Evolutionary conservation across 2,888 invertebrate species (phyloP), one percentile per base, ranked within the genome.

Genomic region (Tachina grossa): DNA sequence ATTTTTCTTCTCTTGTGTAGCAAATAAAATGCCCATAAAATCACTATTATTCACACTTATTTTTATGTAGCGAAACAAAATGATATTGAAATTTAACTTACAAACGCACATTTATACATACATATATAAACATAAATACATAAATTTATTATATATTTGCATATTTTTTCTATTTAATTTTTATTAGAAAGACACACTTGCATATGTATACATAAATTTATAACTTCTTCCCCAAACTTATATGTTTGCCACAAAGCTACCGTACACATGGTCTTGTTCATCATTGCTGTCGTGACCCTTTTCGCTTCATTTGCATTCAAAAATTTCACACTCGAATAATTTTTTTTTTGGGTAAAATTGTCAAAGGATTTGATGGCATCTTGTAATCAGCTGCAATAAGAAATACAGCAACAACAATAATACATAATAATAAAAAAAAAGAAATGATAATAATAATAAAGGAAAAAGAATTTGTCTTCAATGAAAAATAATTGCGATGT

Each of bases 281-380:
- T 39, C 51, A 39, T 43, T 14, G 53, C 14, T 66, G 41, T n/a
- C n/a, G n/a, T 78, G 77, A 79, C 66, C 78, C 59, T 83, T 85
- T 85, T 47, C 79, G 85, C 79, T 76, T 83, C 85, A 83, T 85
- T 85, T 85, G 65, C 66, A 79, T 79, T 79, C 71, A 72, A 76
- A 82, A 85, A 83, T 85, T 85, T 85, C 47, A 83, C 75, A 79
- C 83, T 71, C 72, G 83, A 85, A 66, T 76, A 79, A 83, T 31
- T 83, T 80, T 31, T 83, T 80, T 31, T 83, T 79, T 53, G 78
- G 83, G 71, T 79, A 79, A 53, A 76, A 82, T 82, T 82, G 63
- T 82, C 82, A 82, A 85, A 83, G 85, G 76, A 79, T 79, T 83
- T 83, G 78, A 72, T 83, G 76, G 59, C 75, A 83, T 76, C 41